Conservation (phyloP, 2,113 vertebrate genomes). For the Phaethornis superciliosus region DNA sequence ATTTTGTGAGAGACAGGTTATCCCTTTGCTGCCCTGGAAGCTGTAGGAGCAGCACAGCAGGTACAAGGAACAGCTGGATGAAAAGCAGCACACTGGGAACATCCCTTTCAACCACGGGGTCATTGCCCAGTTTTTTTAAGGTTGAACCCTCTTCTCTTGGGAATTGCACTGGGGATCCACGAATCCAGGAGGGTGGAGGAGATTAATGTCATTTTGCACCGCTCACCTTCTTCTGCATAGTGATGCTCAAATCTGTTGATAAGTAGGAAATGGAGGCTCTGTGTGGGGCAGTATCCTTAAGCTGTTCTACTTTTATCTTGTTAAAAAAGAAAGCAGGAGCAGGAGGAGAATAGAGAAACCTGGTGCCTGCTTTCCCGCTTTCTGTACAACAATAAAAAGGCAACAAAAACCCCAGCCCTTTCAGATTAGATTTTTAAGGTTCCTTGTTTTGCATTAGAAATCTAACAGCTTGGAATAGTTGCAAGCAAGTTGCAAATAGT, state of each 20-base stretch:
- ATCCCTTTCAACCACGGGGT: not conserved
- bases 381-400: not conserved
- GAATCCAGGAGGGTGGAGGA: not conserved
- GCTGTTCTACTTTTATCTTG: not conserved
- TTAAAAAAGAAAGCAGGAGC: not conserved
- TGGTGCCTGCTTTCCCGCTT: not conserved
- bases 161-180: not conserved
- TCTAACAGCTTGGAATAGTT: not conserved
- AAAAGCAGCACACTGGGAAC: not conserved
- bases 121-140: not conserved
- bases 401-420: not conserved
- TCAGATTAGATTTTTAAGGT: not conserved
- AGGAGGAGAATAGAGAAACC: not conserved
- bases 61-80: not conserved
- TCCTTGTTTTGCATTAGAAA: not conserved
- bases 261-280: not conserved
- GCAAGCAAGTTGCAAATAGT: not conserved
- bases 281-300: not conserved
- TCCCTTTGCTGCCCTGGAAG: not conserved
- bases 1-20: not conserved
- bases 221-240: not conserved
- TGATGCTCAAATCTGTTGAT: accelerated
- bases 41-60: accelerated
- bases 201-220: not conserved
- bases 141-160: not conserved